Percentiles rank a stretch among this genome's conserved stretches.
These are phyloP conservation scores for Phalacrocorax aristotelis DNA, from an alignment of 2,113 vertebrate species.

Conservation along the genomic window DNA sequence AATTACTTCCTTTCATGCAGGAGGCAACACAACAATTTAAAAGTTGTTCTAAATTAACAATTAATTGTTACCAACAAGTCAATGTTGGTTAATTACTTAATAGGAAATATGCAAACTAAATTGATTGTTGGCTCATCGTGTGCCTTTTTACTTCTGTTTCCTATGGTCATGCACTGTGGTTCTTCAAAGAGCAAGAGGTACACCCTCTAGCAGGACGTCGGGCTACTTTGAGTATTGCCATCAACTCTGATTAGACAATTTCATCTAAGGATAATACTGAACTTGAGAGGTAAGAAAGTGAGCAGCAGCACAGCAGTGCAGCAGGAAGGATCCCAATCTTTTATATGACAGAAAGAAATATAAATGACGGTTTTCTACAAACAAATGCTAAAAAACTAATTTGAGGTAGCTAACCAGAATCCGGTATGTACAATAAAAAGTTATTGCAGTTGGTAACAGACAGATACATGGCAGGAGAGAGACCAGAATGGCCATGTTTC, in stretches of 20 bases:
- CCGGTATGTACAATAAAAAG: neutral
- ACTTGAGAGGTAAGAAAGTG: neutral
- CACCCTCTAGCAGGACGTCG: neutral
- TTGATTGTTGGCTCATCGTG: neutral
- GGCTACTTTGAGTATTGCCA: neutral
- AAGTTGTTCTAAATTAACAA: neutral
- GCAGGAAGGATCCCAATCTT: neutral
- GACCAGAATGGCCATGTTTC: neutral
- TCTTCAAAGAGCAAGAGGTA: neutral
- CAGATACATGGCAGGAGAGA: neutral
- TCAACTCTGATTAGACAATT: neutral
- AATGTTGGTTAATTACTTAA: neutral
- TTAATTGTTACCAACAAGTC: neutral
- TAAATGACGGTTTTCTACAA: neutral
- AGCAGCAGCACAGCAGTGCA: neutral
- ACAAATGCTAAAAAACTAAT: neutral
- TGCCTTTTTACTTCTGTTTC: neutral
- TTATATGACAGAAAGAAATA: neutral
- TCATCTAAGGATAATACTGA: neutral
- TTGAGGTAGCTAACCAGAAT: neutral
- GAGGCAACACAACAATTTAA: neutral
- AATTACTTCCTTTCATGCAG: neutral
- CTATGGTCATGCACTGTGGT: rapidly evolving
- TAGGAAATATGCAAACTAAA: neutral
- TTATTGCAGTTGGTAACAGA: neutral